These are phyloP conservation scores for Caenorhabditis sp. DNA, from an alignment of 2,888 invertebrate species.

Conservation along the genomic window DNA sequence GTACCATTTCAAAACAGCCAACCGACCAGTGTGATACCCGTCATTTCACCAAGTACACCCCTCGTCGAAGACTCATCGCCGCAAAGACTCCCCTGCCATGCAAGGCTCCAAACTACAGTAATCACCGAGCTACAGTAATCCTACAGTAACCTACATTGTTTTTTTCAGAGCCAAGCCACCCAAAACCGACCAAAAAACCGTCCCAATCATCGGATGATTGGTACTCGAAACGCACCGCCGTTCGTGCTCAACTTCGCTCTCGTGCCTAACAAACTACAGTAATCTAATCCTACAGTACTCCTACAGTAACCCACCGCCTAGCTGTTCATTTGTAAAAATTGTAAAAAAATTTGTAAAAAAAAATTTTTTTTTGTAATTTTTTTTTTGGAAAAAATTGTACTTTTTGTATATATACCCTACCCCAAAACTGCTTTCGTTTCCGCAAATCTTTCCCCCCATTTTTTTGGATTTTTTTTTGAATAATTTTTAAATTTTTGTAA, in stretches of 20 bases:
- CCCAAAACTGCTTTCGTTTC: conserved; percentile 19
- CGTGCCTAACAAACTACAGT: conserved; percentile 12
- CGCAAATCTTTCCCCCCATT: conserved; percentile 2
- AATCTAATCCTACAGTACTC: background rate
- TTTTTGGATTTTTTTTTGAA: conserved; percentile 16
- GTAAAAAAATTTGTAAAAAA: conserved; percentile 16
- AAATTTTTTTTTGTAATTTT: too few relatives aligned
- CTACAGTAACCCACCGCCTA: background rate
- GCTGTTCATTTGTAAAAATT: background rate
- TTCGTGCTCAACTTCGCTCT: conserved; percentile 44
- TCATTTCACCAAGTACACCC: conserved; percentile 33
- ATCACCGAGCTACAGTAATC: too few relatives aligned
- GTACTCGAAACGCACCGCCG: conserved; percentile 7
- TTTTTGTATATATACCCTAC: conserved; percentile 9
- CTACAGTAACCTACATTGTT: too few relatives aligned
- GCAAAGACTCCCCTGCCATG: conserved; percentile 48
- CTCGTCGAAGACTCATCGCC: conserved; percentile 29
- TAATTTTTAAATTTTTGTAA: background rate
- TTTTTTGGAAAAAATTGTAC: conserved; percentile 24
- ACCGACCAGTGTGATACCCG: conserved; percentile 46
- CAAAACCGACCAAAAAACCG: conserved; percentile 29
- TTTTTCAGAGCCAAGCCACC: conserved; percentile 30
- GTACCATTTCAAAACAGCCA: conserved; percentile 18
- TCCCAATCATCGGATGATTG: conserved; percentile 17
- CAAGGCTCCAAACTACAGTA: conserved; percentile 29